Conservation (phyloP, 2,888 invertebrate genomes). For the Xylota segnis region DNA sequence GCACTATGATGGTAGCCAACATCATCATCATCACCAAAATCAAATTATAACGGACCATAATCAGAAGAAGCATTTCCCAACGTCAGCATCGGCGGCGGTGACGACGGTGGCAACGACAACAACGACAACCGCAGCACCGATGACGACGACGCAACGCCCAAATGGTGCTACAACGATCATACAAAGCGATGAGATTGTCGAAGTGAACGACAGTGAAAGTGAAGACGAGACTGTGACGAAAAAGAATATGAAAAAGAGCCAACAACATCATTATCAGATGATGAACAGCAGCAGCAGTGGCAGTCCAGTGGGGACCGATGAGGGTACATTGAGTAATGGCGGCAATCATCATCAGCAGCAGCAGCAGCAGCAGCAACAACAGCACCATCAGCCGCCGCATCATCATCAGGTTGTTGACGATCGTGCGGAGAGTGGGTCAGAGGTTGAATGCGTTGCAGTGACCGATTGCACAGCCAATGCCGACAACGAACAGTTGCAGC, state of each 20-base stretch:
- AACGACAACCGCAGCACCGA: constrained; percentile 11
- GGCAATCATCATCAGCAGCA: constrained; percentile 45
- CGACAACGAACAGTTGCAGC: constrained; percentile 78
- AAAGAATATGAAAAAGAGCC: constrained; percentile 67
- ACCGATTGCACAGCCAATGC: constrained; percentile 64
- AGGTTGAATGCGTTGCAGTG: constrained; percentile 66
- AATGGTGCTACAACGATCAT: constrained; percentile 55
- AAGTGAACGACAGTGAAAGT: constrained; percentile 79
- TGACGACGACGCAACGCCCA: constrained; percentile 54
- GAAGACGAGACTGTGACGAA: constrained; percentile 76
- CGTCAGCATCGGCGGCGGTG: constrained; percentile 46
- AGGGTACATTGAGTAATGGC: constrained; percentile 51
- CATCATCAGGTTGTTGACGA: constrained; percentile 56
- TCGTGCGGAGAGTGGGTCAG: constrained; percentile 68
- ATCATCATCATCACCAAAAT: constrained; percentile 51
- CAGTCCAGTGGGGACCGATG: constrained; percentile 65
- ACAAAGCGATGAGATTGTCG: constrained; percentile 78
- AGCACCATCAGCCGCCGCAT: constrained; percentile 51
- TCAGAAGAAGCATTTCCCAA: constrained; percentile 62
- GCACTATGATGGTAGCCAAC: constrained; percentile 72
- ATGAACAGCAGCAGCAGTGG: constrained; percentile 77
- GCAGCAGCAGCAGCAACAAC: constrained; percentile 51
- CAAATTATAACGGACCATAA: constrained; percentile 54
- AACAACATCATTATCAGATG: constrained; percentile 47
- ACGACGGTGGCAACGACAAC: constrained; percentile 49